These are phyloP conservation scores for Notarius quadriscutis DNA, from an alignment of 2,113 vertebrate species.

Conservation along the genomic window DNA sequence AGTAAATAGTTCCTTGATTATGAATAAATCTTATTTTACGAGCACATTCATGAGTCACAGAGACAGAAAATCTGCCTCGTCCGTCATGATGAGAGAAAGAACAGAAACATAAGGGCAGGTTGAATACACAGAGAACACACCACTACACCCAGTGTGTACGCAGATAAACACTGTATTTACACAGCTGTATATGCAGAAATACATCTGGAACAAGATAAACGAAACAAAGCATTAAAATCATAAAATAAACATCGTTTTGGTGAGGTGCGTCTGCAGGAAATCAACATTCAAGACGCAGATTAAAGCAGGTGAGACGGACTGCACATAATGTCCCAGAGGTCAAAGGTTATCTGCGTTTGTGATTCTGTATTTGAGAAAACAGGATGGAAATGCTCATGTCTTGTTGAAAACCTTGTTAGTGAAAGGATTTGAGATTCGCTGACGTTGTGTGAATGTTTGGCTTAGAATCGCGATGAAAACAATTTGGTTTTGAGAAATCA, in stretches of 20 bases:
- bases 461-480: neutral
- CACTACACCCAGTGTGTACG: conserved; percentile 3
- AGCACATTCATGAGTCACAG: neutral
- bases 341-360: neutral
- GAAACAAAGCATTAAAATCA: conserved; percentile 19
- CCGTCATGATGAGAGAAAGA: conserved; percentile 12
- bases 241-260: conserved; percentile 6
- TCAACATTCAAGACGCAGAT: neutral
- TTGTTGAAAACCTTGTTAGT: neutral
- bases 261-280: neutral
- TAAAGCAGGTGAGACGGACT: neutral
- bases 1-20: conserved; percentile 9
- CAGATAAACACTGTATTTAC: conserved; percentile 33
- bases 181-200: conserved; percentile 51
- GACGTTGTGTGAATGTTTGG: neutral
- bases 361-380: neutral
- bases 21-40: neutral
- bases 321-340: neutral
- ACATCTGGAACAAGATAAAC: conserved; percentile 31
- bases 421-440: neutral
- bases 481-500: neutral
- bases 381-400: neutral
- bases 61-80: conserved; percentile 5
- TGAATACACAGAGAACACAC: neutral
- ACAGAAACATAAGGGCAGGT: conserved; percentile 2